phyloP scores from a whole-genome alignment of 1,140 invertebrate species.

The Medauroidea extradentata region DNA sequence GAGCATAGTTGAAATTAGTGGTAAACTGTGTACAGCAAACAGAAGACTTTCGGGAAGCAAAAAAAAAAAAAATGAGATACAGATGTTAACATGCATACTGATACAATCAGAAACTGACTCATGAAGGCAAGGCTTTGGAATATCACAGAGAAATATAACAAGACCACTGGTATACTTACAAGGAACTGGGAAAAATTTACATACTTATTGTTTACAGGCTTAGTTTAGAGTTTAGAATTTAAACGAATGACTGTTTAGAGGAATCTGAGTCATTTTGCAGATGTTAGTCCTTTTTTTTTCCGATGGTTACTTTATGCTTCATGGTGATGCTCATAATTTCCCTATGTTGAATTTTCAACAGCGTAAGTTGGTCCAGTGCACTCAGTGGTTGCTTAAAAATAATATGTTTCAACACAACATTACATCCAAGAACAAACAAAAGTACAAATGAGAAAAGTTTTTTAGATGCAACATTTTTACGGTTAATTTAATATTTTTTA shows the following conservation, averaged over 20 bases:
- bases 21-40: not conserved
- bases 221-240: not conserved
- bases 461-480: too few relatives aligned
- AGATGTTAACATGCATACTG: not conserved
- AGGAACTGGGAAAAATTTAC: not conserved
- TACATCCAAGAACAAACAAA: too few relatives aligned
- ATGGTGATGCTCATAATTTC: not conserved
- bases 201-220: not conserved
- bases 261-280: not conserved
- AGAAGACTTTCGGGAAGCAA: not conserved
- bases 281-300: too few relatives aligned
- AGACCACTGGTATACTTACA: not conserved
- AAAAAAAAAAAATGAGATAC: not conserved
- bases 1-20: not conserved
- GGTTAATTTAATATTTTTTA: too few relatives aligned
- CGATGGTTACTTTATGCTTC: not conserved
- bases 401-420: too few relatives aligned
- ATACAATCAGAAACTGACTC: not conserved
- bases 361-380: too few relatives aligned
- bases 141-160: constrained; percentile 12
- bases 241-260: not conserved
- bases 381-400: too few relatives aligned
- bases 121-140: constrained; percentile 3
- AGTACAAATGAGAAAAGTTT: too few relatives aligned
- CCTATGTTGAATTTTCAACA: too few relatives aligned